Percentiles rank a stretch among this genome's conserved stretches.
These are phyloP conservation scores for Andrena marginata DNA, from an alignment of 2,888 invertebrate genomes.

Conservation along the genomic window DNA sequence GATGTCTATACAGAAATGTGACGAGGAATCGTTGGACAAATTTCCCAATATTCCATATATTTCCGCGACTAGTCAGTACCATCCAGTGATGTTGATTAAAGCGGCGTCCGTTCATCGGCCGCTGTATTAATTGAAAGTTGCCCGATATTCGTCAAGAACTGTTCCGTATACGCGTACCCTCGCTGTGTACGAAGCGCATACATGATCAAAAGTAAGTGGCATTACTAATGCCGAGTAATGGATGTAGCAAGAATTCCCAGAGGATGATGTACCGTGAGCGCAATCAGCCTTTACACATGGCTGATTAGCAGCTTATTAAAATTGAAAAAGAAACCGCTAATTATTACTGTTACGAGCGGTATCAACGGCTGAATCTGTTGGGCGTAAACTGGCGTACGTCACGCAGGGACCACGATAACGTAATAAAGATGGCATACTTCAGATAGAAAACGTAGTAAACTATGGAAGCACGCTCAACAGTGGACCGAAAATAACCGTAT, in stretches of 20 bases:
- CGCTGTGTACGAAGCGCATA: neutral
- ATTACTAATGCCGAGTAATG: conserved; percentile 47
- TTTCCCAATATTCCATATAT: neutral
- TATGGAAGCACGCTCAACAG: conserved; percentile 69
- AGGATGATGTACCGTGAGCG: conserved; percentile 32
- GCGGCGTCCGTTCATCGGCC: neutral
- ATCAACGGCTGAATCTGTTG: conserved; percentile 72
- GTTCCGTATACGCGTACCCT: conserved; percentile 12
- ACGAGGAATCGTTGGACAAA: neutral
- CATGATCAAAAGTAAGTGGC: conserved; percentile 46
- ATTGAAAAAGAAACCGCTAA: conserved; percentile 78
- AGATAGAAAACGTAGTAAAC: conserved; percentile 79
- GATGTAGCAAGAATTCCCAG: conserved; percentile 26
- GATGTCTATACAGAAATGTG: neutral
- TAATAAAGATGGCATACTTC: conserved; percentile 80
- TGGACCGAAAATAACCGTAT: conserved; percentile 73
- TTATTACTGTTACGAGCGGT: conserved; percentile 75
- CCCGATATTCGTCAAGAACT: conserved; percentile 3
- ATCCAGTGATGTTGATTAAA: conserved; percentile 1
- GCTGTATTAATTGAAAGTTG: conserved; percentile 4
- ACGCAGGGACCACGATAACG: conserved; percentile 76
- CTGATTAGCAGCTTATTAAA: conserved; percentile 74
- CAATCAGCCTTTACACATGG: conserved; percentile 38
- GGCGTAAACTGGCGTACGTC: conserved; percentile 76
- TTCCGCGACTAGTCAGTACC: neutral